phyloP scores from a whole-genome alignment of 2,113 vertebrate species.

The Bagarius yarrelli region DNA sequence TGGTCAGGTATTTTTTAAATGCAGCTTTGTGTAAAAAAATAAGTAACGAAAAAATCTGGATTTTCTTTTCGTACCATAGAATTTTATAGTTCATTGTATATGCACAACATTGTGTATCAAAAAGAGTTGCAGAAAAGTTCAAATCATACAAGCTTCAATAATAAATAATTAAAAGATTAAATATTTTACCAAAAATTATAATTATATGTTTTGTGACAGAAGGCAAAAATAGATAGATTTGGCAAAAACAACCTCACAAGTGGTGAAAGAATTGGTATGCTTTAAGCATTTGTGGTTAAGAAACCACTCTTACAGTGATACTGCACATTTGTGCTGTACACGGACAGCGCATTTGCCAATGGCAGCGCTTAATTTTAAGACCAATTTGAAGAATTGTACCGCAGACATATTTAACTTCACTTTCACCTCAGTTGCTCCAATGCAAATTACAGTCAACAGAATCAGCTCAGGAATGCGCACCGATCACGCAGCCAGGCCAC shows the following conservation, averaged over 20 bases:
- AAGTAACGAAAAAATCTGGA: background rate
- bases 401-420: conserved; percentile 14
- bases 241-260: conserved; percentile 25
- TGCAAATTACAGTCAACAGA: conserved; percentile 28
- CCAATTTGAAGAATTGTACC: conserved; percentile 34
- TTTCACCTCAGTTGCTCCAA: conserved; percentile 33
- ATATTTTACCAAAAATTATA: background rate
- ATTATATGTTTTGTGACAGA: background rate
- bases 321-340: conserved; percentile 10
- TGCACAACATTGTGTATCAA: background rate
- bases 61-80: background rate
- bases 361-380: conserved; percentile 31
- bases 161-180: background rate
- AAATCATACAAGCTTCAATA: background rate
- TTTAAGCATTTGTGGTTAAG: conserved; percentile 9
- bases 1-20: background rate
- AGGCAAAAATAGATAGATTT: background rate
- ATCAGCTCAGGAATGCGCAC: conserved; percentile 28
- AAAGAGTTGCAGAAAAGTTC: background rate
- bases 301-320: conserved; percentile 8
- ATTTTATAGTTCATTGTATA: background rate
- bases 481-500: background rate
- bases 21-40: background rate
- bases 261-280: conserved; percentile 2
- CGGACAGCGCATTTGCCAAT: background rate